phyloP scores from a whole-genome alignment of 2,113 vertebrate genomes.

The Osmerus eperlanus region DNA sequence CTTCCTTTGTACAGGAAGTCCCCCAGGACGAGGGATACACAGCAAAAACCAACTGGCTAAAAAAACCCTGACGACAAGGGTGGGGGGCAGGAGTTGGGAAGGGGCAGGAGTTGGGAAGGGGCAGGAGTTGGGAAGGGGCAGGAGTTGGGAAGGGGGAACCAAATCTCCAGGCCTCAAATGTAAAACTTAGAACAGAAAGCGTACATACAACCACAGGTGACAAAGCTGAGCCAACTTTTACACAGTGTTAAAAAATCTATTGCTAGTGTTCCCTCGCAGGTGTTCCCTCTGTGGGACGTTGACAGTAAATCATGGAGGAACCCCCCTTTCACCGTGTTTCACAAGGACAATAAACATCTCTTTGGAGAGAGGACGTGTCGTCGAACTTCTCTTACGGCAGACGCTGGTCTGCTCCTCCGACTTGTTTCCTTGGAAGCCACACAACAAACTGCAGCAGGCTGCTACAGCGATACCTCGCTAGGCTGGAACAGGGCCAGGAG shows the following conservation, averaged over 20 bases:
- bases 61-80: background rate
- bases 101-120: too few species aligned
- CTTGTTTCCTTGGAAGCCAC: slow-evolving; percentile 9
- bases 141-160: background rate
- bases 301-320: background rate
- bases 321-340: background rate
- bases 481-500: slow-evolving; percentile 11
- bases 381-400: background rate
- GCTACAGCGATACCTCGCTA: background rate
- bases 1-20: slow-evolving; percentile 72
- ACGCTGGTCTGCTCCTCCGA: background rate
- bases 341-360: slow-evolving; percentile 12
- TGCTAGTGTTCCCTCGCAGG: too few species aligned
- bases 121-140: too few species aligned
- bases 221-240: too few species aligned
- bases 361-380: background rate
- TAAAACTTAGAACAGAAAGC: background rate
- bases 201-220: background rate
- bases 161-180: background rate
- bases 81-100: background rate
- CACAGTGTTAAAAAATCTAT: background rate
- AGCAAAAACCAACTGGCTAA: slow-evolving; percentile 60
- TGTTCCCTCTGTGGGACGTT: too few species aligned
- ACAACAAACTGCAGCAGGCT: slow-evolving; percentile 9
- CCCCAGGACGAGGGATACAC: slow-evolving; percentile 64